Base-by-base conservation (phyloP, 2,113 vertebrate species). In the Cinclus mexicanus region DNA sequence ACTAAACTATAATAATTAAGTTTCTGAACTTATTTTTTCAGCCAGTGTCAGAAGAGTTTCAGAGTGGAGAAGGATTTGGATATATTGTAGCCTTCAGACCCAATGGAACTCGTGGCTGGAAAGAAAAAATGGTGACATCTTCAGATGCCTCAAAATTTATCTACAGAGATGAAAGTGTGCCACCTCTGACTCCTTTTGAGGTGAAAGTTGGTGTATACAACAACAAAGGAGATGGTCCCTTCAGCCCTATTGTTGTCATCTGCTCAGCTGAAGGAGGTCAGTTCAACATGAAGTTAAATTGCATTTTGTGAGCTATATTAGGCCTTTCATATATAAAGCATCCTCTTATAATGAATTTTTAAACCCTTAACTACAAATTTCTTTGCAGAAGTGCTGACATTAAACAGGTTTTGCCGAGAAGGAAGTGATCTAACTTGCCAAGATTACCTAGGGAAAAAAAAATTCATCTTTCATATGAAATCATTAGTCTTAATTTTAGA, bases 191-290 rank as follows among this genome's bases (percentile, higher is more conserved):
- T 17, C 99, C 76, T 31, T 99, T 99, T 87, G 99, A 99, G 89
- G 99, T 99, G 76, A 99, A 99, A 97, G 99, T 99, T 71, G 99
- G 99, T 4, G 99, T 99, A 39, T 99, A 99, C 94, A 99, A 99
- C 98, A 99, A 99, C 83, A 99, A 99, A 97, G 99, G 99, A 52
- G 99, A 99, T 11, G 99, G 99, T 11, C 99, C 99, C 6, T 99
- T 99, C 97, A 99, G 99, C 90, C 97, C 96, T 72, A 98, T 99
- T 24, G 99, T 99, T 49, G 97, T 99, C 82, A 99, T 99, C 94
- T 98, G 98, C 89, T 99, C 99, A 49, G 99, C 99, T 1, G 99
- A 99, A 92, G 99, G 99, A 96, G 99, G 99, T 99, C 76, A 97
- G 98, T 97, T 79, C 52, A 76, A 79, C 26, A 41, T n/a, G 15